Evolutionary conservation across 2,113 vertebrate genomes (phyloP), one percentile per base, ranked within the genome.

Genomic region (Eonycteris spelaea): DNA sequence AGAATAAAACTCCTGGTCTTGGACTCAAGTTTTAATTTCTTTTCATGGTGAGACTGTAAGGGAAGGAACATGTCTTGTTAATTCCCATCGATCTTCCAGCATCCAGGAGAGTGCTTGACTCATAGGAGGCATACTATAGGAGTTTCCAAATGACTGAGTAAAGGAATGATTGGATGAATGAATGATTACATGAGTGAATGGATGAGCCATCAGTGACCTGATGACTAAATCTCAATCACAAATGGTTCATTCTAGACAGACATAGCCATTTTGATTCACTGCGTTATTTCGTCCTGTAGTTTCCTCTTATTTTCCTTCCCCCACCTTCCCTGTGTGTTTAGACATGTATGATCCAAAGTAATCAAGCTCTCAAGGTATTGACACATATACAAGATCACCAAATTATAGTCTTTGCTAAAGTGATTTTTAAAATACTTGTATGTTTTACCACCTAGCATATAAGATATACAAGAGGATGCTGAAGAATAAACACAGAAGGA

Each of bases 401-500:
- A 19, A 13, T 21, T 55, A 70, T 4, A 40, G 28, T 13, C 18
- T 65, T 73, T 61, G 82, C 53, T 53, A 28, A 93, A 30, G 51
- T 48, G 77, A 9, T 40, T 63, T 78, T 86, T 83, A 15, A 59
- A 90, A 92, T 53, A 24, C 51, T 57, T 68, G 19, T 55, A 4
- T 95, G 30, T 91, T 78, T 93, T 53, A 21, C 85, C 21, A n/a
- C 57, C 26, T 83, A 98, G 98, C 80, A 2, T 98, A 98, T 91
- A 98, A 98, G 95, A 59, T 82, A 1, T 98, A 98, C 80, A 98
- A 98, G 91, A 94, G 95, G 90, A 93, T 71, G 45, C 0, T 65
- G 90, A 95, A 89, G 74, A 90, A 65, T 15, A 96, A 67, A 48
- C 43, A 18, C 3, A 73, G 87, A 59, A 85, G 40, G 57, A 63